A percentile compares a stretch with the other conserved stretches of the same genome.
These are phyloP conservation scores for Lepidotrigona ventralis DNA, from an alignment of 1,140 invertebrate species.

Conservation along the genomic window DNA sequence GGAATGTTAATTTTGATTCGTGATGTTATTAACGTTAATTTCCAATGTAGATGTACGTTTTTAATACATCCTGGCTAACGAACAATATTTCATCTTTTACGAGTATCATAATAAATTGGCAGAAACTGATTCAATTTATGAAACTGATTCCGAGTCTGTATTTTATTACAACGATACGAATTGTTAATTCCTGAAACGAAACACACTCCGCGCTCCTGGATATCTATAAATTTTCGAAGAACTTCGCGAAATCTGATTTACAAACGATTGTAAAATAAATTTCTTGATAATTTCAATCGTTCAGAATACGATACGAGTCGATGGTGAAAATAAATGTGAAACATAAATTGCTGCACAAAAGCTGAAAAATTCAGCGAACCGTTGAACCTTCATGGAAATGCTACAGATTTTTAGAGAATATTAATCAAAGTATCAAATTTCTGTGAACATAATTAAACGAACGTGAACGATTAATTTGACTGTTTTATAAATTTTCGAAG, in stretches of 20 bases:
- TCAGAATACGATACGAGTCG: neutral
- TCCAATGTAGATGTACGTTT: neutral
- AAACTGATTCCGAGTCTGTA: neutral
- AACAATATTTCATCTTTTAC: neutral
- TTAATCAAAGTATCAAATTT: too few relatives aligned
- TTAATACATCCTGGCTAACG: neutral
- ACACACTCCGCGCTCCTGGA: neutral
- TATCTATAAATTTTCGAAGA: neutral
- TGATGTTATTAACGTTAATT: neutral
- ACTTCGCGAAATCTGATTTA: neutral
- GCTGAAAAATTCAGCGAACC: too few relatives aligned
- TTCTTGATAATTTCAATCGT: neutral
- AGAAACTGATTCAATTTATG: neutral
- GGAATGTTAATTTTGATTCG: neutral
- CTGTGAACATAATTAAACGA: too few relatives aligned
- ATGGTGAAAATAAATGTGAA: neutral
- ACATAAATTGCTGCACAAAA: neutral
- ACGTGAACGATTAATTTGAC: too few relatives aligned
- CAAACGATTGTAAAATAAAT: neutral
- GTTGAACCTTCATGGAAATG: neutral
- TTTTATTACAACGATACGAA: neutral
- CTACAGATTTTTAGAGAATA: too few relatives aligned
- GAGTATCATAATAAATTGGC: neutral
- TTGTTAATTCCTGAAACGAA: neutral
- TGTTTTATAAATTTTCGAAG: neutral